Evolutionary conservation across 2,797 vertebrate genomes (phyloP).

Genomic region (Fringilla coelebs): DNA sequence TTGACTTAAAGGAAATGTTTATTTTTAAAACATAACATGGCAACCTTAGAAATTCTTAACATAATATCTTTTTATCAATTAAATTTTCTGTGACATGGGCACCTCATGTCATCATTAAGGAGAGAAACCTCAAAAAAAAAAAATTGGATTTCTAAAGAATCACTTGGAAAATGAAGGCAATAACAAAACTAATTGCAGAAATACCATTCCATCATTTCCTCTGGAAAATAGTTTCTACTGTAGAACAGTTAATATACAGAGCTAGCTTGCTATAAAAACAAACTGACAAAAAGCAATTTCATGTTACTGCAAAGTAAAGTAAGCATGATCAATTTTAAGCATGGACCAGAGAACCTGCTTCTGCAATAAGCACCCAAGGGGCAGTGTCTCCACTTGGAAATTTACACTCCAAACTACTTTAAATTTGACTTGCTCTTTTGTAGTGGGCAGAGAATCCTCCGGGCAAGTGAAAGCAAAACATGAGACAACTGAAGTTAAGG

Average conservation of each 20-base stretch:
- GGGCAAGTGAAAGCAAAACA: not conserved
- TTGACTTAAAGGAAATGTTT: not conserved
- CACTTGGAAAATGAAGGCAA: not conserved
- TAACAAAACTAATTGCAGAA: not conserved
- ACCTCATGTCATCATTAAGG: not conserved
- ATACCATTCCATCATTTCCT: not conserved
- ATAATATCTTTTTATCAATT: not conserved
- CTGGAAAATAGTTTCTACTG: not conserved
- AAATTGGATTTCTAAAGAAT: not conserved
- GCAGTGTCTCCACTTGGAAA: not conserved
- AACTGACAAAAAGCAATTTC: not conserved
- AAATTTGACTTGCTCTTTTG: not conserved
- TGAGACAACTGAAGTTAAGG: not conserved
- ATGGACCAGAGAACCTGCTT: not conserved
- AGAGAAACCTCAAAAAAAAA: not conserved
- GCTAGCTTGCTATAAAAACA: not conserved
- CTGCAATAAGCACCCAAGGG: not conserved
- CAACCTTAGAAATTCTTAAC: not conserved
- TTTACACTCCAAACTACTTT: not conserved
- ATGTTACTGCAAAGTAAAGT: not conserved
- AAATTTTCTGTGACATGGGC: not conserved
- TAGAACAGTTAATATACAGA: not conserved
- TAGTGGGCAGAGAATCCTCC: not conserved
- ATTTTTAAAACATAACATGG: not conserved
- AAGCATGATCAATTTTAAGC: not conserved